A percentile compares a stretch with the other conserved stretches of the same genome.
These are phyloP conservation scores for Sceloporus tristichus DNA, from an alignment of 2,113 vertebrate genomes.

Conservation along the genomic window DNA sequence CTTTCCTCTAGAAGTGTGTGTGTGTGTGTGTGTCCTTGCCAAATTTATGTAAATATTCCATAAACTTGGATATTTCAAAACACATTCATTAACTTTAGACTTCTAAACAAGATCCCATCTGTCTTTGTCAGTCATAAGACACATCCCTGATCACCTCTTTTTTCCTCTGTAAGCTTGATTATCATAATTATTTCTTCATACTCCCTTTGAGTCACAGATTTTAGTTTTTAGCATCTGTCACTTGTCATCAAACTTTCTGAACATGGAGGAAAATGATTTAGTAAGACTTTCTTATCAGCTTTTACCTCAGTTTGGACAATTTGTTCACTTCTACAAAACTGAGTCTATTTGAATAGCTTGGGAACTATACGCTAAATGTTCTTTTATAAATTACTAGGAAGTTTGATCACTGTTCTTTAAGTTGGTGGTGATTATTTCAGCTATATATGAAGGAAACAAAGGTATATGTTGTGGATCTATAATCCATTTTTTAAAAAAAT, in stretches of 20 bases:
- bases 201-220: constrained; percentile 41
- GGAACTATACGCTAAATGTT: no score
- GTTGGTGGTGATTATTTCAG: no score
- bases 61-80: background rate
- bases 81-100: constrained; percentile 22
- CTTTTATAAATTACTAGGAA: no score
- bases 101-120: constrained; percentile 31
- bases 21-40: background rate
- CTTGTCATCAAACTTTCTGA: constrained; percentile 55
- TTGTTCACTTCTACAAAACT: background rate
- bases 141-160: constrained; percentile 51
- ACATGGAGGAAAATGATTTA: constrained; percentile 50
- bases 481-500: no score
- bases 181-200: constrained; percentile 57
- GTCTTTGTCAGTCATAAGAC: constrained; percentile 50
- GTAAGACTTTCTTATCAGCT: constrained; percentile 10
- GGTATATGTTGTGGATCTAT: no score
- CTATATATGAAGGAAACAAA: no score
- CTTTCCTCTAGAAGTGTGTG: background rate
- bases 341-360: background rate
- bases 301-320: background rate
- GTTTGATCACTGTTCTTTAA: no score
- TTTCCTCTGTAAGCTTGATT: constrained; percentile 32
- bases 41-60: background rate
- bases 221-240: constrained; percentile 38